Percentiles rank a stretch among this genome's conserved stretches.
Conservation (phyloP, 2,888 invertebrate genomes). For the Platynereis dumerilii region DNA sequence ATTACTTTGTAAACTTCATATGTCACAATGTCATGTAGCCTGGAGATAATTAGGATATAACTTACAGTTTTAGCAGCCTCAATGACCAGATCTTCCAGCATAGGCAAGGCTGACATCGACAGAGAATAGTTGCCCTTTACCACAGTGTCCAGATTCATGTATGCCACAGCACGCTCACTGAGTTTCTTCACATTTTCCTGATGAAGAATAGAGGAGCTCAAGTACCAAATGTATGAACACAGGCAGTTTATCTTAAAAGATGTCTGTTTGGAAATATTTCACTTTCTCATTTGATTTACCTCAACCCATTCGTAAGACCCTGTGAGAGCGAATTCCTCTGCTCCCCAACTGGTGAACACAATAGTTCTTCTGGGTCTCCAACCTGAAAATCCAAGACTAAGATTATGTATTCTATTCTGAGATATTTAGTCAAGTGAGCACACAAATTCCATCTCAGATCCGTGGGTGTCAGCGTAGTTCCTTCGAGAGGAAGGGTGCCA, state of each 20-base stretch:
- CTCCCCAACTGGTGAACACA: conserved; percentile 64
- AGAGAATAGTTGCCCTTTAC: conserved; percentile 34
- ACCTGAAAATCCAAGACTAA: conserved; percentile 21
- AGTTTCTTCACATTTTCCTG: conserved; percentile 49
- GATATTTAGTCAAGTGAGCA: too few relatives aligned
- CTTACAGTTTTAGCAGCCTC: conserved; percentile 57
- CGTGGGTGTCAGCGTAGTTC: too few relatives aligned
- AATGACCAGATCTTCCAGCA: conserved; percentile 47
- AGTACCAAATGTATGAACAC: too few relatives aligned
- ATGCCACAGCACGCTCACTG: conserved; percentile 31
- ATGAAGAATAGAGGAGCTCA: background rate
- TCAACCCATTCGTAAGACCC: conserved; percentile 65
- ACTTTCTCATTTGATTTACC: conserved; percentile 29
- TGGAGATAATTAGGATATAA: background rate
- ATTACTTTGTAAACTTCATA: too few relatives aligned
- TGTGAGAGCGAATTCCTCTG: conserved; percentile 63
- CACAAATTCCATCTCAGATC: too few relatives aligned
- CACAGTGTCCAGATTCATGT: conserved; percentile 41
- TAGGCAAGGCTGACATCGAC: conserved; percentile 15
- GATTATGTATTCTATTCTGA: too few relatives aligned
- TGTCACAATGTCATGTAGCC: too few relatives aligned
- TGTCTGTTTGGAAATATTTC: too few relatives aligned
- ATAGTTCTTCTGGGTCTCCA: conserved; percentile 64
- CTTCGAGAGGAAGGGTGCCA: too few relatives aligned
- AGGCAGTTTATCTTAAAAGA: too few relatives aligned